Conservation (phyloP, 2,888 invertebrate genomes). For the Therioaphis trifolii region DNA sequence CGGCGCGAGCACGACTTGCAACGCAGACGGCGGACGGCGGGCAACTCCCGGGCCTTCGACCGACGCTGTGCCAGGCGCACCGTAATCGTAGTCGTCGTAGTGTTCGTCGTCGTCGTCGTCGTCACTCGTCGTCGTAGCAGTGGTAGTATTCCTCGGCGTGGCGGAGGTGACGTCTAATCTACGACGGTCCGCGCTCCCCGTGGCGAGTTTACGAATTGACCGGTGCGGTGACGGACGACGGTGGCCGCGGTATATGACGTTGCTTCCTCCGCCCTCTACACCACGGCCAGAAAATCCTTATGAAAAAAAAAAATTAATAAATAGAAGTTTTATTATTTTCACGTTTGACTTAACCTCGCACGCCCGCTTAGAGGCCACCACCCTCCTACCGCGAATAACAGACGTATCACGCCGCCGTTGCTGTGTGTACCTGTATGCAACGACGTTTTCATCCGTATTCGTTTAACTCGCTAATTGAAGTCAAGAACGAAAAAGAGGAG, state of each 20-base stretch:
- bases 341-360: too few relatives aligned
- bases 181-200: slow-evolving; percentile 16
- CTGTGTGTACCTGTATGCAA: too few relatives aligned
- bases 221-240: not conserved
- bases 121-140: not conserved
- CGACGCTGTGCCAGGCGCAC: not conserved
- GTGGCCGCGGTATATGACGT: too few relatives aligned
- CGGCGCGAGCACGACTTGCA: not conserved
- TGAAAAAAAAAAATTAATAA: not conserved
- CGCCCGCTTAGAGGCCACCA: too few relatives aligned
- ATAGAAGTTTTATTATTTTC: not conserved
- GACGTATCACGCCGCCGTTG: too few relatives aligned
- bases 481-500: too few relatives aligned
- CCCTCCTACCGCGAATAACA: too few relatives aligned
- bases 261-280: not conserved
- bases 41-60: slow-evolving; percentile 34
- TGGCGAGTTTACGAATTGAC: slow-evolving; percentile 4
- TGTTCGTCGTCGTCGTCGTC: not conserved
- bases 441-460: too few relatives aligned
- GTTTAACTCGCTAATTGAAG: too few relatives aligned
- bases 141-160: not conserved
- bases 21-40: not conserved
- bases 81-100: not conserved
- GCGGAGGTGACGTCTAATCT: not conserved
- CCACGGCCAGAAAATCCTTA: not conserved